Conservation (phyloP, 2,797 vertebrate species). For the Phaenicophaeus curvirostris region DNA sequence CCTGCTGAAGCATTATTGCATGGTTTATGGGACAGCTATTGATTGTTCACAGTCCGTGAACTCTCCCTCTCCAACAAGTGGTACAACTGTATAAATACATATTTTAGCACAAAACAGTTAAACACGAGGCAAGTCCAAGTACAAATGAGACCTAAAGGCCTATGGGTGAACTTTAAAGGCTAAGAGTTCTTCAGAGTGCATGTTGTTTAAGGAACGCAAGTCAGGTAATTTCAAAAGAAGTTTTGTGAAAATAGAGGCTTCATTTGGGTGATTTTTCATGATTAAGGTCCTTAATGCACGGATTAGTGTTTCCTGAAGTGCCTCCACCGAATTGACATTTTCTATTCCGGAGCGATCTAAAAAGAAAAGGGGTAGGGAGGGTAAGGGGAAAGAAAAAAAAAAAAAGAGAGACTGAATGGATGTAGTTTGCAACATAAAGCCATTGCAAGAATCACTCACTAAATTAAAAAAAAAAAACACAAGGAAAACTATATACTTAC, state of each 20-base stretch:
- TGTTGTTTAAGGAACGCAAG: slow-evolving; percentile 97
- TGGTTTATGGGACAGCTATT: slow-evolving; percentile 58
- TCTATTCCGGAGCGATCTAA: slow-evolving; percentile 96
- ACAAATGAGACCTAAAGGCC: slow-evolving; percentile 67
- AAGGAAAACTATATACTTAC: neutral
- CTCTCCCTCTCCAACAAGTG: slow-evolving; percentile 43
- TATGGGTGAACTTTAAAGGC: slow-evolving; percentile 95
- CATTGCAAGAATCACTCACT: neutral
- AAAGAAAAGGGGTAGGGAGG: neutral
- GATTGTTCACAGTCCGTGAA: slow-evolving; percentile 46
- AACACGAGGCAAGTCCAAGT: slow-evolving; percentile 62
- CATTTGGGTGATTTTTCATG: slow-evolving; percentile 92
- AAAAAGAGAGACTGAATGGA: neutral
- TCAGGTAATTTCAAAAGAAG: slow-evolving; percentile 96
- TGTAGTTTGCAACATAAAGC: neutral
- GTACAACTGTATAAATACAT: slow-evolving; percentile 74
- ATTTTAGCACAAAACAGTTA: slow-evolving; percentile 73
- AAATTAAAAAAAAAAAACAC: neutral
- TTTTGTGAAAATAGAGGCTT: slow-evolving; percentile 95
- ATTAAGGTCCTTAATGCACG: slow-evolving; percentile 92
- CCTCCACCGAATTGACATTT: slow-evolving; percentile 91
- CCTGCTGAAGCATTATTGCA: slow-evolving; percentile 67
- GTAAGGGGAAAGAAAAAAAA: neutral
- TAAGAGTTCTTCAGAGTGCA: slow-evolving; percentile 98
- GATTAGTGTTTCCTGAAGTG: slow-evolving; percentile 95